phyloP scores from a whole-genome alignment of 2,113 vertebrate genomes.

The Sialia sialis region DNA sequence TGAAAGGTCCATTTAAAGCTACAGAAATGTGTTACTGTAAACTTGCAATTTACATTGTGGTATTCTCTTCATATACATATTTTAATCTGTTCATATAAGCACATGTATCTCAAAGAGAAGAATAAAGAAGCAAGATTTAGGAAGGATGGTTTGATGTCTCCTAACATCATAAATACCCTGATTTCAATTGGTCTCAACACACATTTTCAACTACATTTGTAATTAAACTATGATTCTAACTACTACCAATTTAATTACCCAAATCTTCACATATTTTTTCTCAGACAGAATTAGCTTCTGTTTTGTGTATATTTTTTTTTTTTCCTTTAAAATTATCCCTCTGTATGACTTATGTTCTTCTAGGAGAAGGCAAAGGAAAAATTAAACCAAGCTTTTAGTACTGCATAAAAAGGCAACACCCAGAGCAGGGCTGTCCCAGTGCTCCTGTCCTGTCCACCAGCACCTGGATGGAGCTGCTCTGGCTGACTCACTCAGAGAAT shows the following conservation, averaged over 20 bases:
- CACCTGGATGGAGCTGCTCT: neutral
- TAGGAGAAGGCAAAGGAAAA: neutral
- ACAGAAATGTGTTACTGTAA: neutral
- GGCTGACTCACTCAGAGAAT: neutral
- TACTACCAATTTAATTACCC: neutral
- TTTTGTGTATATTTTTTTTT: neutral
- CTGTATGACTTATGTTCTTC: neutral
- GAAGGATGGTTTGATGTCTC: neutral
- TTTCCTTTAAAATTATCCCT: neutral
- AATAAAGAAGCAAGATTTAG: constrained; percentile 7
- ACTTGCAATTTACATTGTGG: neutral
- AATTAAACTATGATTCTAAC: constrained; percentile 17
- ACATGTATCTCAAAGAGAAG: neutral
- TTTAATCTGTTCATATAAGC: neutral
- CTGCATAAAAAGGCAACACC: neutral
- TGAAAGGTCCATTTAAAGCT: constrained; percentile 15
- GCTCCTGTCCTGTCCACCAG: neutral
- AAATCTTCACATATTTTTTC: neutral
- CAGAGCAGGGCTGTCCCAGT: neutral
- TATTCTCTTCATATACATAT: neutral
- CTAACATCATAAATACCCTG: neutral
- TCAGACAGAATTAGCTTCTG: constrained; percentile 4
- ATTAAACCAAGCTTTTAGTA: neutral
- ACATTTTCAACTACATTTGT: neutral
- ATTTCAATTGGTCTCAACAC: neutral